A percentile compares a stretch with the other conserved stretches of the same genome.
These are phyloP conservation scores for Alethe diademata DNA, from an alignment of 2,113 vertebrate genomes.

Conservation along the genomic window DNA sequence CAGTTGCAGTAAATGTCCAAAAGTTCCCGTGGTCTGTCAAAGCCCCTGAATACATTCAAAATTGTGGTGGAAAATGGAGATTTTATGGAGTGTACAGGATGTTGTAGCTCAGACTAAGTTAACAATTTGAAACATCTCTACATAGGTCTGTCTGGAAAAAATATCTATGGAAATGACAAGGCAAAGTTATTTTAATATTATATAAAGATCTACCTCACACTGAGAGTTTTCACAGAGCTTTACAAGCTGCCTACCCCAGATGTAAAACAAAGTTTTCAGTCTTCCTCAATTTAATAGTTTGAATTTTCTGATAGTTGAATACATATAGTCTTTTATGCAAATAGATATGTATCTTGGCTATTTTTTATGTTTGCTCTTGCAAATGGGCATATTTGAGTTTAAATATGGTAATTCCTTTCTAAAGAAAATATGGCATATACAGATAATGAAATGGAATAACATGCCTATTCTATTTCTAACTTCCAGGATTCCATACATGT, in stretches of 20 bases:
- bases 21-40: background rate
- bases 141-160: background rate
- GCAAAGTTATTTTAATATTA: background rate
- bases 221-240: background rate
- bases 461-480: background rate
- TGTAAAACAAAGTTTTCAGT: background rate
- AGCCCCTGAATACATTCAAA: background rate
- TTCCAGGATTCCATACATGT: conserved; percentile 6
- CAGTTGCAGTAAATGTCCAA: background rate
- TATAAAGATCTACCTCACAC: background rate
- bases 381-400: background rate
- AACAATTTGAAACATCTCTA: background rate
- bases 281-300: background rate
- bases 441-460: conserved; percentile 19
- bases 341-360: conserved; percentile 1
- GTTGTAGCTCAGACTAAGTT: background rate
- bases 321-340: background rate
- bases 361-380: background rate
- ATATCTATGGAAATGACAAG: background rate
- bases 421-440: background rate
- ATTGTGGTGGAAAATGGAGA: background rate
- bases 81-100: background rate
- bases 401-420: background rate
- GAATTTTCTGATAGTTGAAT: background rate
- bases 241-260: background rate